These are phyloP conservation scores for Volucella inflata DNA, from an alignment of 2,888 invertebrate species.

Conservation along the genomic window DNA sequence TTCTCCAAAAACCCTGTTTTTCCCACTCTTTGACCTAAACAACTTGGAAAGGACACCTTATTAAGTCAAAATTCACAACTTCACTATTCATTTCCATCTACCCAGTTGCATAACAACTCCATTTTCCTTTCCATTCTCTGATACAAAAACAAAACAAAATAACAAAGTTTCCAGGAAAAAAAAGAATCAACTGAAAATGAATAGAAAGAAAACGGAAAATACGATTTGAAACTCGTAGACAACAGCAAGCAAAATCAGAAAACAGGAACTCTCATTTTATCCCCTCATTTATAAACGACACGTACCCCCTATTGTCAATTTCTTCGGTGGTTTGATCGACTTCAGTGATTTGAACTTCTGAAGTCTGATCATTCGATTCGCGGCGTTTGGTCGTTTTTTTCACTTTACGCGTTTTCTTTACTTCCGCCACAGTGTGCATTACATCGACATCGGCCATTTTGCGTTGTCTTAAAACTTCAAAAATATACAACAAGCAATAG, in stretches of 20 bases:
- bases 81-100: conserved; percentile 12
- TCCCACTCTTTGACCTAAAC: background rate
- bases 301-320: conserved; percentile 91
- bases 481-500: background rate
- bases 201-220: conserved; percentile 41
- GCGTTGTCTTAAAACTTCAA: conserved; percentile 35
- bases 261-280: conserved; percentile 47
- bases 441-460: conserved; percentile 96
- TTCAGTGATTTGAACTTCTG: conserved; percentile 93
- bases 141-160: conserved; percentile 25
- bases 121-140: conserved; percentile 5
- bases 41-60: conserved; percentile 22
- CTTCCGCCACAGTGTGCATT: conserved; percentile 93
- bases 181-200: conserved; percentile 52
- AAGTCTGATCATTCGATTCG: conserved; percentile 90
- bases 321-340: conserved; percentile 88
- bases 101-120: conserved; percentile 61
- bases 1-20: background rate
- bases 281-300: conserved; percentile 85
- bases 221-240: conserved; percentile 28
- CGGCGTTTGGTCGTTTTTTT: conserved; percentile 94
- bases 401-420: conserved; percentile 94
- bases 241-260: conserved; percentile 19
- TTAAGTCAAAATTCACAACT: conserved; percentile 26
- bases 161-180: conserved; percentile 16